Percentiles rank a stretch among this genome's conserved stretches.
Conservation (phyloP, 2,797 vertebrate genomes). For the Scarus forsteni region DNA sequence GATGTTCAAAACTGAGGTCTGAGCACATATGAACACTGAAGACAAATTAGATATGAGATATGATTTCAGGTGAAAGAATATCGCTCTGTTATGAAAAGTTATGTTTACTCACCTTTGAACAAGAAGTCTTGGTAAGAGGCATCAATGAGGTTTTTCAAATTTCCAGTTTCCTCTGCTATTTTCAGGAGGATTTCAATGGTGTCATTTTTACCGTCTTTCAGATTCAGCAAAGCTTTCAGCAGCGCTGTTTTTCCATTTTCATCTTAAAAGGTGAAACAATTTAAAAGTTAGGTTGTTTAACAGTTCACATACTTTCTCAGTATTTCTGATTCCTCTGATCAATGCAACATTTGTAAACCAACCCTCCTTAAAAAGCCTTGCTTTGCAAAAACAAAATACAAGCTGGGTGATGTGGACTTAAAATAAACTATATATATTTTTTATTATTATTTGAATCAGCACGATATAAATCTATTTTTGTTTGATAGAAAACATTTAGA, state of each 20-base stretch:
- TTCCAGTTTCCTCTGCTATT: slow-evolving; percentile 87
- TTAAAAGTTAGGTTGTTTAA: background rate
- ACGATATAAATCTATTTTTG: too few species aligned
- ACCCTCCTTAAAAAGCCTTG: background rate
- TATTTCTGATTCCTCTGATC: background rate
- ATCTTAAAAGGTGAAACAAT: slow-evolving; percentile 75
- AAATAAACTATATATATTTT: too few species aligned
- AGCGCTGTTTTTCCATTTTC: slow-evolving; percentile 91
- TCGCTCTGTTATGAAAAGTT: too few species aligned
- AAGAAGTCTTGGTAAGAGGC: slow-evolving; percentile 51
- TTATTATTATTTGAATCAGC: too few species aligned
- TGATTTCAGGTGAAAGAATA: background rate
- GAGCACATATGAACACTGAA: too few species aligned
- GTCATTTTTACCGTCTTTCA: slow-evolving; percentile 87
- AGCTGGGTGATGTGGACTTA: too few species aligned
- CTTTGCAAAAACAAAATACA: background rate
- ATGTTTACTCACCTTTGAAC: slow-evolving; percentile 56
- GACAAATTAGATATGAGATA: too few species aligned
- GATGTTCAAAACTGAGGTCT: too few species aligned
- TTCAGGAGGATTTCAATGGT: slow-evolving; percentile 88
- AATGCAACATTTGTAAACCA: background rate
- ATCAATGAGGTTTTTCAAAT: slow-evolving; percentile 66
- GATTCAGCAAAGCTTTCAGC: slow-evolving; percentile 91
- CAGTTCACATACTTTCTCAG: background rate
- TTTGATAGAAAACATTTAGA: too few species aligned